Evolutionary conservation across 2,888 invertebrate species (phyloP), one percentile per base, ranked within the genome.

Genomic region (Melieria crassipennis): DNA sequence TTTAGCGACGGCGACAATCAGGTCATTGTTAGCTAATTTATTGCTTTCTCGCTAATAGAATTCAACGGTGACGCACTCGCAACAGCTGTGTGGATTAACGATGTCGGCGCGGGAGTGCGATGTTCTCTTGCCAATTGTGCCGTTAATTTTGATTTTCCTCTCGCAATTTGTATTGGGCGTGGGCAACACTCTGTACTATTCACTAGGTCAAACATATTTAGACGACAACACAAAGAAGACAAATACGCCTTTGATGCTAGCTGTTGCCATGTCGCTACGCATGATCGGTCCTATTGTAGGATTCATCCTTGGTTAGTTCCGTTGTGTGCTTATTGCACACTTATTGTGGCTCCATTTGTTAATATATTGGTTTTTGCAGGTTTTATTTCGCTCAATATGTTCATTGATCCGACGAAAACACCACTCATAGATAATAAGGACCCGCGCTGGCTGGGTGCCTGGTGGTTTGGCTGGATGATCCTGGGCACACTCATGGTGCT

Each of bases 381-480:
- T 45, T 87, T 78, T 64, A 50, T 85, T 3, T 88, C 89, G 7
- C 80, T 91, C 5, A 89, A 88, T 76, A 79, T 89, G 1, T 91
- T 90, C 79, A 90, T 91, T 69, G 90, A 90, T 79, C 90, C 91
- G 0, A 85, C 83, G 1, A 86, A 90, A 62, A 90, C 89, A 7
- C 91, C 91, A 0, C 81, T 91, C 7, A 91, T 91, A 48, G 88
- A 88, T 61, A 87, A 87, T 61, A 88, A 88, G 70, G 90, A 91
- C 82, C 91, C 92, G 3, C 87, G 92, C 76, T 93, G 92, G 92
- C 83, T 87, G 76, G 93, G 93, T 30, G 92, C 93, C 9, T 93
- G 92, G 92, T 93, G 93, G 93, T 85, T 92, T n/a, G 92, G 91
- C 11, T 90, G 90, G 90, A 87, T 89, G 43, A 86, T 90, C 48